phyloP scores from a whole-genome alignment of 92 coral and sea anemone genomes.

The Epizoanthus rinbou region DNA sequence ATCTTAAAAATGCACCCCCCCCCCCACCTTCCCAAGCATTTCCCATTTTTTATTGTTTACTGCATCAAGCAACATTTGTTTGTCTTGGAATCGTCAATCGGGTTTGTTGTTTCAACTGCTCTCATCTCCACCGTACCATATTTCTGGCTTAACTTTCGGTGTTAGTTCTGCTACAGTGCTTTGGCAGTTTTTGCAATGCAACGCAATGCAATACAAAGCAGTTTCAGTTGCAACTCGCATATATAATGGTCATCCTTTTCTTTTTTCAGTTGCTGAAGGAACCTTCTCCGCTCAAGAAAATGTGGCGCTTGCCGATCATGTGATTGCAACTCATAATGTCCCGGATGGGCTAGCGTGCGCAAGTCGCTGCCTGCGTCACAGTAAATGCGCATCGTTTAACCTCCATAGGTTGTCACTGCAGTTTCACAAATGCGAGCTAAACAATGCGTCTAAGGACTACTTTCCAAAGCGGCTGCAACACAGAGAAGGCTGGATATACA shows the following conservation, averaged over 20 bases:
- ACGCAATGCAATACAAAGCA: too few relatives aligned
- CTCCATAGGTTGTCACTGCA: conserved; percentile 1
- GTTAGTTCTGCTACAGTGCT: too few relatives aligned
- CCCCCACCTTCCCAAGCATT: too few relatives aligned
- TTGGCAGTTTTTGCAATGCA: too few relatives aligned
- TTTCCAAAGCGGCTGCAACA: conserved; percentile 14
- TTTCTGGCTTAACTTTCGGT: too few relatives aligned
- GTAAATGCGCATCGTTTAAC: conserved; percentile 28
- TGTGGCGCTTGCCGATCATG: not conserved
- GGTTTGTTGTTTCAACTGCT: too few relatives aligned
- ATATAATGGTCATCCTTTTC: not conserved
- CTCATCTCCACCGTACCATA: too few relatives aligned
- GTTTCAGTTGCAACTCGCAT: not conserved
- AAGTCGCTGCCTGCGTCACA: conserved; percentile 16
- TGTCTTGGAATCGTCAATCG: too few relatives aligned
- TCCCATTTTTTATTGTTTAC: too few relatives aligned
- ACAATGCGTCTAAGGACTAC: not conserved
- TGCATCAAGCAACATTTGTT: too few relatives aligned
- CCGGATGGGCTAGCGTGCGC: not conserved
- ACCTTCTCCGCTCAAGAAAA: conserved; percentile 1
- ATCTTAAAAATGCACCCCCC: too few relatives aligned
- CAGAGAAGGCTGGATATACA: conserved; percentile 23
- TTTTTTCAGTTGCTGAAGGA: conserved; percentile 24
- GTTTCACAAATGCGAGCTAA: conserved; percentile 22
- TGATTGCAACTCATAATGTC: conserved; percentile 9